These are phyloP conservation scores for Antheraea mylitta DNA, from an alignment of 1,140 invertebrate genomes.

Conservation along the genomic window DNA sequence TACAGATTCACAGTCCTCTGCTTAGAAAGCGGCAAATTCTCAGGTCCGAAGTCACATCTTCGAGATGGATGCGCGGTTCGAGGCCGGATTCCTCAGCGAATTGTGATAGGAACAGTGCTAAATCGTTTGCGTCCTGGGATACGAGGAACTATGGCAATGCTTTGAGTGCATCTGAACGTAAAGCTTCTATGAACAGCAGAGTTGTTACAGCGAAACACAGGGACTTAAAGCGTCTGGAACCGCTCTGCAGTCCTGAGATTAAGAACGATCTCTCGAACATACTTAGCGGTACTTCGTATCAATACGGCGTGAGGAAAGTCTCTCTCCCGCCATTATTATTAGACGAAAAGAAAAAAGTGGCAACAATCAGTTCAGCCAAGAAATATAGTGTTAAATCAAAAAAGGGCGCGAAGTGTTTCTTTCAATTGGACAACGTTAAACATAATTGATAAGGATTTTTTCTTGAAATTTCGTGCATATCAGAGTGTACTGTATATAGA, in stretches of 20 bases:
- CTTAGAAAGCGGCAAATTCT: conserved; percentile 59
- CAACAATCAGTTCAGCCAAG: conserved; percentile 43
- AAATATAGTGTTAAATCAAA: conserved; percentile 42
- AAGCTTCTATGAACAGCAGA: conserved; percentile 44
- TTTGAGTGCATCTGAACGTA: conserved; percentile 46
- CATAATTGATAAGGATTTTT: conserved; percentile 1
- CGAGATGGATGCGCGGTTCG: conserved; percentile 64
- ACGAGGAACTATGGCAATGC: conserved; percentile 48
- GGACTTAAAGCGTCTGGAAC: conserved; percentile 53
- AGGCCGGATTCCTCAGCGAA: conserved; percentile 61
- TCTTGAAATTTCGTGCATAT: not conserved
- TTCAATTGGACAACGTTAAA: conserved; percentile 10
- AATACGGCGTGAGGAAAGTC: conserved; percentile 63
- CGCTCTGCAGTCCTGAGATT: conserved; percentile 54
- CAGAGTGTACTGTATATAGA: too few relatives aligned
- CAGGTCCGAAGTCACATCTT: conserved; percentile 74
- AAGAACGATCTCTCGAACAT: conserved; percentile 40
- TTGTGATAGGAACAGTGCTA: conserved; percentile 66
- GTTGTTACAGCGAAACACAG: conserved; percentile 59
- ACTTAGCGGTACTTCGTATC: conserved; percentile 32
- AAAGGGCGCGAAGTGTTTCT: conserved; percentile 23
- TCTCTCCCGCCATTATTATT: conserved; percentile 69
- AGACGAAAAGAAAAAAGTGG: conserved; percentile 57
- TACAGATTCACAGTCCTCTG: conserved; percentile 59
- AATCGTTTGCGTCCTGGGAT: conserved; percentile 66